Conservation (phyloP, 2,797 vertebrate genomes). For the Phoeniculus purpureus region DNA sequence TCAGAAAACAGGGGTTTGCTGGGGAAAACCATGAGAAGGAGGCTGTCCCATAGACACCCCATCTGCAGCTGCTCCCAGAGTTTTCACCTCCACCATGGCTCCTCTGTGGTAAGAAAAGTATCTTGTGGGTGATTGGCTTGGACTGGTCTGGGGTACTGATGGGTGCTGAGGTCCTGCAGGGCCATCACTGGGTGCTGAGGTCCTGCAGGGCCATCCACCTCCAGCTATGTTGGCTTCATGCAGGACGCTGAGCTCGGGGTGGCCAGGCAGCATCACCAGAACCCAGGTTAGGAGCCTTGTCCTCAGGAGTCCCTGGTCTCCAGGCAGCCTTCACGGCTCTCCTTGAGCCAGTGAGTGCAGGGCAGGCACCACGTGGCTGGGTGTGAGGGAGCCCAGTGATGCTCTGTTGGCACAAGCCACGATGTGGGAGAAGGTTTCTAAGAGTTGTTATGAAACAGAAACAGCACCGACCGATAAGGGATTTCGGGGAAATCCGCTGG, state of each 20-base stretch:
- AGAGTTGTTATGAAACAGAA: background rate
- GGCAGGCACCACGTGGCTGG: fast-evolving
- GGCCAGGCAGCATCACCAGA: background rate
- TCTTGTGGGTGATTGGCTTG: background rate
- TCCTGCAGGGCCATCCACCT: background rate
- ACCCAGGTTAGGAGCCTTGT: background rate
- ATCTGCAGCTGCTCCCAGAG: background rate
- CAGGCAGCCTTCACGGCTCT: background rate
- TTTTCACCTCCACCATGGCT: background rate
- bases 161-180: background rate
- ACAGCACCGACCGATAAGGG: fast-evolving
- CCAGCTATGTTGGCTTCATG: fast-evolving
- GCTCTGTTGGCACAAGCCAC: background rate
- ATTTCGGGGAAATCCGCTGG: background rate
- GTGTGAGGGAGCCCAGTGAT: fast-evolving
- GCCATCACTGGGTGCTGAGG: background rate
- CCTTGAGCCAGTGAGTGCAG: background rate
- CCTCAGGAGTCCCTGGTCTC: no score
- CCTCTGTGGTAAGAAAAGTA: background rate
- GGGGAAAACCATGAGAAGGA: fast-evolving
- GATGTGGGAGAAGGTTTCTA: background rate
- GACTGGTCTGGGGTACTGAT: fast-evolving
- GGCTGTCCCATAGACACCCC: background rate
- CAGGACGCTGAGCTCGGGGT: fast-evolving
- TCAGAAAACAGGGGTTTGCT: background rate